Percentiles rank a stretch among this genome's conserved stretches.
phyloP scores from a whole-genome alignment of 2,797 vertebrate genomes.

The Sebastes matsubarae region DNA sequence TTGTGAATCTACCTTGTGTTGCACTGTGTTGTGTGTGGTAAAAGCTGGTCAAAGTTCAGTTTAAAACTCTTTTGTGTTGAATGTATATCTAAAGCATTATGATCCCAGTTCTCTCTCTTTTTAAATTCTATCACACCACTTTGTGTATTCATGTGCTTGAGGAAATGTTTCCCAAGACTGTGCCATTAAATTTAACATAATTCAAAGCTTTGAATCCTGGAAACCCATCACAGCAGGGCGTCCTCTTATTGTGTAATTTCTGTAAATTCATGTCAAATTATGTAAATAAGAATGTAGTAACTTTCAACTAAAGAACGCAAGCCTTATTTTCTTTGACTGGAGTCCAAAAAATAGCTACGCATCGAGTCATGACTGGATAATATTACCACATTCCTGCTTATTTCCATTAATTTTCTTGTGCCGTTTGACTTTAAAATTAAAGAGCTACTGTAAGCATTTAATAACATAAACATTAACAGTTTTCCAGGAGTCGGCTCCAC shows the following conservation, averaged over 20 bases:
- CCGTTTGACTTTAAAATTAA: constrained; percentile 26
- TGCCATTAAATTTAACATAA: background rate
- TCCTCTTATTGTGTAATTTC: constrained; percentile 24
- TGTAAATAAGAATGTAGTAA: constrained; percentile 21
- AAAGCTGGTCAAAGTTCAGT: constrained; percentile 42
- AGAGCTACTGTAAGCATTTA: constrained; percentile 13
- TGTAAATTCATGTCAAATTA: constrained; percentile 44
- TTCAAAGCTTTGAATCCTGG: constrained; percentile 26
- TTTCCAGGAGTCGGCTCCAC: constrained; percentile 26
- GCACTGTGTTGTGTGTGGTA: constrained; percentile 19
- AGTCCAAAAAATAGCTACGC: constrained; percentile 21
- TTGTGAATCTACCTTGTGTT: constrained; percentile 46
- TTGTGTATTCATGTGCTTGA: background rate
- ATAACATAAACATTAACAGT: constrained; percentile 20
- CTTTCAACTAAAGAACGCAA: constrained; percentile 9
- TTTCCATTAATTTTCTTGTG: background rate
- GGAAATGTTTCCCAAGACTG: background rate
- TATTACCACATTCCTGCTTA: background rate
- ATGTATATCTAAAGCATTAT: background rate
- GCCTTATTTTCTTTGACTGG: constrained; percentile 9
- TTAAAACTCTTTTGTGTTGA: constrained; percentile 25
- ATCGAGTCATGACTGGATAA: background rate
- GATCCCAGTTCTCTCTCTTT: background rate
- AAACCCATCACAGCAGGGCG: constrained; percentile 23
- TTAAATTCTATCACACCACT: background rate